Conservation (phyloP, 1,140 invertebrate species). For the Drosophila tani region DNA sequence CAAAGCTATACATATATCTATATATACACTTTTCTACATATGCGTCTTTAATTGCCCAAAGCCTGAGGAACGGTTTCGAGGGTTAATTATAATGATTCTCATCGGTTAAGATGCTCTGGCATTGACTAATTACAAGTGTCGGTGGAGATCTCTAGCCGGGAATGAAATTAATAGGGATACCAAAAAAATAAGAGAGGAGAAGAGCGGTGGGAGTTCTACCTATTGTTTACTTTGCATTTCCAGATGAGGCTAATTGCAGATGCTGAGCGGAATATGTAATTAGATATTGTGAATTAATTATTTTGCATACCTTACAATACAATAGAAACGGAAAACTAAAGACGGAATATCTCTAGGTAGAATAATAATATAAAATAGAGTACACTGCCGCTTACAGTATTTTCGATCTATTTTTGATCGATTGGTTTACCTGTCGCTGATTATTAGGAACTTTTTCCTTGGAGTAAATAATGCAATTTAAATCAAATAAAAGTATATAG, state of each 20-base stretch:
- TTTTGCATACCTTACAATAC: not conserved
- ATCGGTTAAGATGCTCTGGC: slow-evolving; percentile 43
- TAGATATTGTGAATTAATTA: slow-evolving; percentile 21
- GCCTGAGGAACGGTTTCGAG: slow-evolving; percentile 56
- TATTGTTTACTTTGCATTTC: slow-evolving; percentile 20
- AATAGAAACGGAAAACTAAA: not conserved
- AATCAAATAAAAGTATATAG: not conserved
- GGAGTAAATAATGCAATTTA: not conserved
- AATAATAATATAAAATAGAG: not conserved
- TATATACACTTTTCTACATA: slow-evolving; percentile 17
- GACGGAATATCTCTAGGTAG: no score
- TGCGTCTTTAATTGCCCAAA: slow-evolving; percentile 38
- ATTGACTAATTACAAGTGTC: slow-evolving; percentile 44
- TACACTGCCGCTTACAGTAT: not conserved
- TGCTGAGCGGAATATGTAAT: slow-evolving; percentile 33
- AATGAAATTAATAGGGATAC: slow-evolving; percentile 22
- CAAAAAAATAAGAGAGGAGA: slow-evolving; percentile 19
- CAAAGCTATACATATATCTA: slow-evolving; percentile 24
- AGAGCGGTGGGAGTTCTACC: slow-evolving; percentile 12
- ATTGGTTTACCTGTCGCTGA: not conserved
- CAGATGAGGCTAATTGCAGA: slow-evolving; percentile 30
- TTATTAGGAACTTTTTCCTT: not conserved
- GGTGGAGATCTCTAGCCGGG: slow-evolving; percentile 12
- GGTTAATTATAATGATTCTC: slow-evolving; percentile 73
- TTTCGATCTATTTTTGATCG: not conserved